Base-by-base conservation (phyloP, 1,140 invertebrate genomes). In the Triops cancriformis region DNA sequence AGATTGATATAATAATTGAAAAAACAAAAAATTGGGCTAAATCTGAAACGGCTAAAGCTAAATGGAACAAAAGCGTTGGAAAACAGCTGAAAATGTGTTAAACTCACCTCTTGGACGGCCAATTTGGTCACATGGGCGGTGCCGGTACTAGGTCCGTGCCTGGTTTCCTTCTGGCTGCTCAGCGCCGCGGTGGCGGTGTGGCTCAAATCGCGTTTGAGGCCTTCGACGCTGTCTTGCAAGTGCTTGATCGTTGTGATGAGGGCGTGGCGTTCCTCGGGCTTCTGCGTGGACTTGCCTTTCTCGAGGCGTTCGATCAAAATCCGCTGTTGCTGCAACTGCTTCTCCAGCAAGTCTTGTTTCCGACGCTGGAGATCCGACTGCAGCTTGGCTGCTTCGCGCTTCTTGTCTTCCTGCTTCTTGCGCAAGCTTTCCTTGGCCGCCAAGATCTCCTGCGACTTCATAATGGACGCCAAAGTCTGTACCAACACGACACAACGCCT, bases 241-340 rank as follows among this genome's bases (percentile, higher is more conserved):
- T 87, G 88, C 81, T 93, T 94, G 41, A 95, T 90, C 0, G 92
- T 91, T 64, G 88, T 85, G 84, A 93, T 87, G 4, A 94, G 83
- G 0, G 87, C 84, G 26, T 90, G 88, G 77, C 89, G 90, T 81
- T 94, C 92, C 72, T 90, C 88, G 1, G 83, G 74, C 74, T 82
- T 84, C 80, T 85, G 80, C 85, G 87, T 51, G 83, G 82, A 74
- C 73, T 84, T 85, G 87, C 90, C 89, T 75, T 89, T 89, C 81
- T 94, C 92, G 18, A 94, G 85, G 78, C 89, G 89, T 51, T 90
- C 88, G 72, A 95, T 90, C 6, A 94, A 83, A 74, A 90, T 83
- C 80, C 90, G 91, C 81, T 95, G 91, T 80, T 95, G 91, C 18
- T 89, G 87, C 14, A 95, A 83, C 82, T 94, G 92, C 79, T 92